Evolutionary conservation across 2,797 vertebrate species (phyloP), one percentile per base, ranked within the genome.

Genomic region (Lycodopsis pacificus): DNA sequence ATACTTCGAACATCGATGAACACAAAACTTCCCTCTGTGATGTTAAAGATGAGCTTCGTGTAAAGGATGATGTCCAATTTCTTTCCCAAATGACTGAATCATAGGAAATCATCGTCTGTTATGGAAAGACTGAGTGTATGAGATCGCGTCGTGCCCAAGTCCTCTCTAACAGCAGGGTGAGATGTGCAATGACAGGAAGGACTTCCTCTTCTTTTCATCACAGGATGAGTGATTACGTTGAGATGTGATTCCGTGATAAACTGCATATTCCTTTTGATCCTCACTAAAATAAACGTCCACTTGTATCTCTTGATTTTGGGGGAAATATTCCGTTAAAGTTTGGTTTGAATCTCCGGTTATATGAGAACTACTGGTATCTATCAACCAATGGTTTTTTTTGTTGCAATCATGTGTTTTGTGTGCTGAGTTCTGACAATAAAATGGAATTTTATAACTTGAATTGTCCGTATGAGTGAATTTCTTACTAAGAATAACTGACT

Each of bases 351-450:
- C 74, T 81, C 69, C 65, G 78, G 44, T 69, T 70, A 83, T 80
- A 74, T 53, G 49, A 84, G 30, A 90, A 70, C 65, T 92, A 86
- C 89, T 90, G 92, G 94, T 79, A 84, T 93, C 91, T 79, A 84
- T 93, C 91, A 72, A 76, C 77, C 57, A 27, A 80, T 80, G 38
- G 75, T 80, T 75, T 88, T 14, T 57, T 49, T 51, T 77, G 83
- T 80, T 92, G 84, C 92, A 94, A 95, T 94, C 93, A 91, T 92
- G 94, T 94, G 83, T 96, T 92, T 92, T 94, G 94, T 95, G 94
- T 95, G 92, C 93, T 40, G 91, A 95, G 92, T 93, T 95, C 81
- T 95, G 96, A 94, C 88, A 95, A 96, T 97, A 97, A 97, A 98
- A 96, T 91, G 54, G 81, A 92, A 91, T 97, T 94, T 96, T 97